Conservation (phyloP, 1,140 invertebrate genomes). For the Sinonovacula constricta region DNA sequence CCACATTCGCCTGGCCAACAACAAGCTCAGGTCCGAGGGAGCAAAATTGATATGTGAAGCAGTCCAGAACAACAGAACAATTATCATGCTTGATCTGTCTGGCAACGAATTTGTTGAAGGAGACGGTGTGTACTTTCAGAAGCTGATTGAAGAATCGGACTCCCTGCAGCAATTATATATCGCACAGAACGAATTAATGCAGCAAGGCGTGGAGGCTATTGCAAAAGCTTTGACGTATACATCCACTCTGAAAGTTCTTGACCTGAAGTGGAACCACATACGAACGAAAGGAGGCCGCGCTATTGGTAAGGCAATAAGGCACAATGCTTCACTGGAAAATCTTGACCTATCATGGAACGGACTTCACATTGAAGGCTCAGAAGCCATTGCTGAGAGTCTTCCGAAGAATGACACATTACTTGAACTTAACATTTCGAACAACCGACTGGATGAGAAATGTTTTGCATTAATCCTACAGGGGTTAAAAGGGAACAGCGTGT, state of each 20-base stretch:
- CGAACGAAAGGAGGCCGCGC: conserved; percentile 57
- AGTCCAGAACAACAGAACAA: conserved; percentile 12
- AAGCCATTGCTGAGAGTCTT: conserved; percentile 50
- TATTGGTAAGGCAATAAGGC: conserved; percentile 52
- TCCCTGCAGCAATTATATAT: conserved; percentile 51
- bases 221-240: conserved; percentile 50
- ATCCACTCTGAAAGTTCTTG: conserved; percentile 49
- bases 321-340: conserved; percentile 53
- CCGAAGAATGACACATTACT: conserved; percentile 52
- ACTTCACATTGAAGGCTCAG: conserved; percentile 56
- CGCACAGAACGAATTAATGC: conserved; percentile 59
- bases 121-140: conserved; percentile 48
- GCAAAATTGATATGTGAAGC: conserved; percentile 26
- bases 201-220: conserved; percentile 54
- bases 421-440: conserved; percentile 57
- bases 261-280: conserved; percentile 67
- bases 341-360: conserved; percentile 65
- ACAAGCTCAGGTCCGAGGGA: conserved; percentile 34
- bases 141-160: conserved; percentile 38
- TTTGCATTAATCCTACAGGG: conserved; percentile 56
- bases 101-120: conserved; percentile 55
- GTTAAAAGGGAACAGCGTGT: conserved; percentile 55
- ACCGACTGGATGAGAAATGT: conserved; percentile 54
- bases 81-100: conserved; percentile 28
- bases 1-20: conserved; percentile 20